A percentile compares a stretch with the other conserved stretches of the same genome.
phyloP scores from a whole-genome alignment of 2,113 vertebrate species.

The Channa argus region DNA sequence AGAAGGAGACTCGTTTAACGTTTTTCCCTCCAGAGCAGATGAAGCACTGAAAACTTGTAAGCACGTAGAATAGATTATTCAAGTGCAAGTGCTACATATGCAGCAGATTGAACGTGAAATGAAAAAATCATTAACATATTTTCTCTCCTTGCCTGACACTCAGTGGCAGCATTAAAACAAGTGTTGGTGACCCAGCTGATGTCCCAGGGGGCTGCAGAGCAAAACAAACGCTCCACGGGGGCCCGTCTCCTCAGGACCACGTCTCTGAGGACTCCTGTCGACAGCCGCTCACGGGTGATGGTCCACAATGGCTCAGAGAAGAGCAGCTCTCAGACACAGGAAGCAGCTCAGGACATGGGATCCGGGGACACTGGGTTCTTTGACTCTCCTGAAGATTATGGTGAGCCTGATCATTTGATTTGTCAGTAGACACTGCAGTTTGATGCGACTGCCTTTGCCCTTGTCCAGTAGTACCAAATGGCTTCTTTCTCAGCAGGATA shows the following conservation, averaged over 20 bases:
- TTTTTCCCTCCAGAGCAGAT: slow-evolving; percentile 79
- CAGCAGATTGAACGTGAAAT: no score
- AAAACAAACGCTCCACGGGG: slow-evolving; percentile 71
- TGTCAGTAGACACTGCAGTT: no score
- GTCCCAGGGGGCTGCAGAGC: slow-evolving; percentile 79
- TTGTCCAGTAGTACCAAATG: neutral
- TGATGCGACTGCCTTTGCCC: neutral
- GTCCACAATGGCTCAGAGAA: slow-evolving; percentile 74
- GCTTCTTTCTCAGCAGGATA: slow-evolving; percentile 82
- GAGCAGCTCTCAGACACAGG: slow-evolving; percentile 56
- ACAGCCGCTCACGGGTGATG: slow-evolving; percentile 63
- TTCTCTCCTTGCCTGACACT: neutral
- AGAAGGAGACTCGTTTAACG: slow-evolving; percentile 62
- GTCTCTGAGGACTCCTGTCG: slow-evolving; percentile 80
- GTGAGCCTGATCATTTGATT: slow-evolving; percentile 58
- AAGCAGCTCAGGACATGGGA: slow-evolving; percentile 73
- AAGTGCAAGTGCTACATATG: no score
- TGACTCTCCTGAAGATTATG: slow-evolving; percentile 88
- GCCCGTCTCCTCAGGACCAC: slow-evolving; percentile 83
- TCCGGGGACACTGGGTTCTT: slow-evolving; percentile 89
- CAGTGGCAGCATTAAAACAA: slow-evolving; percentile 85
- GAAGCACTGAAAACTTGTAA: slow-evolving; percentile 84
- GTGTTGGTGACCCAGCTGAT: slow-evolving; percentile 84
- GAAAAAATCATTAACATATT: no score
- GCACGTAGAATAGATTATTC: neutral